These are phyloP conservation scores for Athrips mouffetella DNA, from an alignment of 2,888 invertebrate genomes.

Conservation along the genomic window DNA sequence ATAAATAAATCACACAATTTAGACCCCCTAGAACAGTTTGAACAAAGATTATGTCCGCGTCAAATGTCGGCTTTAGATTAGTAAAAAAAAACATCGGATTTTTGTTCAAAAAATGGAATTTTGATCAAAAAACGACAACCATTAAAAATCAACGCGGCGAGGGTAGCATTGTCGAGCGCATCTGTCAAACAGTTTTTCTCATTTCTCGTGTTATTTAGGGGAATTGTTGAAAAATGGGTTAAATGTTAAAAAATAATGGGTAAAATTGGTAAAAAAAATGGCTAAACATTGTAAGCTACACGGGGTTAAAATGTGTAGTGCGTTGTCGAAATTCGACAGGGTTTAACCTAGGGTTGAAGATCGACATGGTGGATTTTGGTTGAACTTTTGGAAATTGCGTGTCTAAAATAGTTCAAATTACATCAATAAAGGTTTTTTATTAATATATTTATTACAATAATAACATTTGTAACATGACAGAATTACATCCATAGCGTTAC, in stretches of 20 bases:
- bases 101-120: slow-evolving; percentile 45
- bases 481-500: too few species aligned
- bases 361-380: too few species aligned
- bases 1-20: too few species aligned
- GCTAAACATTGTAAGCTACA: slow-evolving; percentile 51
- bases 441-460: too few species aligned
- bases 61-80: slow-evolving; percentile 75
- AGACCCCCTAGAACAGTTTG: too few species aligned
- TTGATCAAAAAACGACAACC: slow-evolving; percentile 61
- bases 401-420: too few species aligned
- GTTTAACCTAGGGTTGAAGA: slow-evolving; percentile 25
- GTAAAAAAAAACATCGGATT: slow-evolving; percentile 44
- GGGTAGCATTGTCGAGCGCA: slow-evolving; percentile 56
- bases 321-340: slow-evolving; percentile 29
- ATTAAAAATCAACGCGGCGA: slow-evolving; percentile 62
- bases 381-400: too few species aligned
- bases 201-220: too few species aligned
- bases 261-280: slow-evolving; percentile 44
- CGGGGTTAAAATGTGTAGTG: slow-evolving; percentile 45
- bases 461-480: too few species aligned
- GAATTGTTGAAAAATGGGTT: slow-evolving; percentile 75
- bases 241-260: slow-evolving; percentile 59
- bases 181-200: slow-evolving; percentile 55
- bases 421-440: too few species aligned
- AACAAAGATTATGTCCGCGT: slow-evolving; percentile 77